These are phyloP conservation scores for Cydia splendana DNA, from an alignment of 1,140 invertebrate species.

Conservation along the genomic window DNA sequence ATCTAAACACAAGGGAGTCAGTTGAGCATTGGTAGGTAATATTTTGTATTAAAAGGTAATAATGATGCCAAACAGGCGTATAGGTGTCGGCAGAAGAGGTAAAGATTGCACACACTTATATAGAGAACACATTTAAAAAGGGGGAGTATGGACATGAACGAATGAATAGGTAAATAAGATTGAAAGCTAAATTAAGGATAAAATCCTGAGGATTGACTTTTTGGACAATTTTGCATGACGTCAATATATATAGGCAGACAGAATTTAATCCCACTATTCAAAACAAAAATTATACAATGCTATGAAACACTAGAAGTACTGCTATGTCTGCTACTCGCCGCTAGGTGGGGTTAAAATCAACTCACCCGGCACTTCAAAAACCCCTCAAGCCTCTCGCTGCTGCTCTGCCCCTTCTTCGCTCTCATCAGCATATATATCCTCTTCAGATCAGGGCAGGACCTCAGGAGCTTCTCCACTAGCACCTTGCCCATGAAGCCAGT, in stretches of 20 bases:
- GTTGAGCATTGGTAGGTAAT: no score
- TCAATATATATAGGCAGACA: no score
- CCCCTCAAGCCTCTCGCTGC: conserved; percentile 83
- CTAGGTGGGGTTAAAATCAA: conserved; percentile 42
- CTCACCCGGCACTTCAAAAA: conserved; percentile 81
- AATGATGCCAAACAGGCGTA: no score
- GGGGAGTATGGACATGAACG: no score
- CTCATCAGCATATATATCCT: conserved; percentile 91
- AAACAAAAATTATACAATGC: not conserved
- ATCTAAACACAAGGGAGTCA: conserved; percentile 77
- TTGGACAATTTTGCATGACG: no score
- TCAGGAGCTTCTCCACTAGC: conserved; percentile 92
- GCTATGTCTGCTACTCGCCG: conserved; percentile 36
- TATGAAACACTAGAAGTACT: conserved; percentile 3
- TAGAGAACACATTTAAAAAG: no score
- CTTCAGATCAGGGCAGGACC: conserved; percentile 85
- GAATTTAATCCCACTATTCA: not conserved
- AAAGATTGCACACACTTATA: no score
- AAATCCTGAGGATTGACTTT: no score
- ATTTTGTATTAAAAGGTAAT: no score
- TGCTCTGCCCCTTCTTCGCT: conserved; percentile 87
- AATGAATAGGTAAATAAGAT: no score
- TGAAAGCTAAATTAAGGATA: no score
- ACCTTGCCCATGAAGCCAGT: conserved; percentile 95
- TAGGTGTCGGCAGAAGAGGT: no score